Conservation (phyloP, 2,113 vertebrate species). For the Synchiropus splendidus region DNA sequence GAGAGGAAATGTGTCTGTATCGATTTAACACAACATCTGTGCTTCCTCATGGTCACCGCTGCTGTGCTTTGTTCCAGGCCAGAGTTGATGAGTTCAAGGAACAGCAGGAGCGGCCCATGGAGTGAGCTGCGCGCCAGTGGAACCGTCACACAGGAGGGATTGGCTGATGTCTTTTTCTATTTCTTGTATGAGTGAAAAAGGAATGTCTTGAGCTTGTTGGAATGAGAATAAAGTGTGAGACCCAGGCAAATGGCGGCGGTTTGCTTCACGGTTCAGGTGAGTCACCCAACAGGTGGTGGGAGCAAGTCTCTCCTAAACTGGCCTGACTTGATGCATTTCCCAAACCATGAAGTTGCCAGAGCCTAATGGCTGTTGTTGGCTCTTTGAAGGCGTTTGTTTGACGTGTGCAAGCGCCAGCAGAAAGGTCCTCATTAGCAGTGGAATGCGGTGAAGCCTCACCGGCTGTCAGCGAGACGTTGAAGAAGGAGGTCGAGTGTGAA, state of each 20-base stretch:
- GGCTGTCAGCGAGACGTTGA: slow-evolving; percentile 9
- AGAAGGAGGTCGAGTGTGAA: slow-evolving; percentile 5
- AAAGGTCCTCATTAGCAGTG: slow-evolving; percentile 29
- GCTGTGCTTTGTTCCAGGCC: slow-evolving; percentile 52
- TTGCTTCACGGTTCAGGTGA: too few relatives aligned
- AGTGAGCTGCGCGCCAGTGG: too few relatives aligned
- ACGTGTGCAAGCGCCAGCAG: background rate
- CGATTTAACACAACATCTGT: too few relatives aligned
- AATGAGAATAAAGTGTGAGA: too few relatives aligned
- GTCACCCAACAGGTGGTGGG: too few relatives aligned
- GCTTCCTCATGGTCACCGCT: background rate
- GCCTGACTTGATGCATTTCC: background rate
- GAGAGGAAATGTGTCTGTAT: slow-evolving; percentile 1
- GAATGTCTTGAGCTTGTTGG: too few relatives aligned
- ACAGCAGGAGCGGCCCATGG: slow-evolving; percentile 65
- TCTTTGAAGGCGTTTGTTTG: slow-evolving; percentile 17
- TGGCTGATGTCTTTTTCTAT: background rate
- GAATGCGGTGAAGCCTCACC: slow-evolving; percentile 25
- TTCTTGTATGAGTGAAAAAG: background rate
- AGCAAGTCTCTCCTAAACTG: too few relatives aligned
- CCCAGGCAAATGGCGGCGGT: too few relatives aligned
- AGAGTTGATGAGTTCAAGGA: slow-evolving; percentile 70
- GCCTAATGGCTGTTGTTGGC: slow-evolving; percentile 22
- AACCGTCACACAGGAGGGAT: too few relatives aligned
- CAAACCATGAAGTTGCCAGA: slow-evolving; percentile 2